Conservation (phyloP, 2,113 vertebrate species). For the Cynopterus brachyotis region DNA sequence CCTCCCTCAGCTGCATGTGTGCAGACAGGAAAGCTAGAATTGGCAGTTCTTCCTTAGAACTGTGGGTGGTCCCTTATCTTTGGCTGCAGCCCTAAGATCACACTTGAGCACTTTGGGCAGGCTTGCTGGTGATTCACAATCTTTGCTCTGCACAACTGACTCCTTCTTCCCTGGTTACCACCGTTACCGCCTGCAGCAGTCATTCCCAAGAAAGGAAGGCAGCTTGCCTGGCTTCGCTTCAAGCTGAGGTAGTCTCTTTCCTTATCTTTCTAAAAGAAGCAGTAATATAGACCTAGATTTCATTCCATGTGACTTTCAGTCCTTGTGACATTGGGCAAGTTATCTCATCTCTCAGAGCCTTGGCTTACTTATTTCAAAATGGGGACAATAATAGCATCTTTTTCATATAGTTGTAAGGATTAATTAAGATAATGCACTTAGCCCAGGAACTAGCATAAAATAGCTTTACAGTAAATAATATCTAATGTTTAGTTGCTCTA, state of each 20-base stretch:
- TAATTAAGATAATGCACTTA: neutral
- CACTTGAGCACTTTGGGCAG: neutral
- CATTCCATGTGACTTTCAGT: neutral
- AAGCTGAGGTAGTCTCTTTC: neutral
- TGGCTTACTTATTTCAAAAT: constrained; percentile 20
- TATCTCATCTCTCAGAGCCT: neutral
- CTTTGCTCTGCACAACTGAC: neutral
- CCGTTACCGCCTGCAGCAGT: neutral
- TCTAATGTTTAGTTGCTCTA: neutral
- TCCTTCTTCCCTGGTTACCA: constrained; percentile 13
- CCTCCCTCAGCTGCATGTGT: neutral
- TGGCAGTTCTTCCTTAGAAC: neutral
- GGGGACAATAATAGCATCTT: neutral
- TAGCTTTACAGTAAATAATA: neutral
- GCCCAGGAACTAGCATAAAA: neutral
- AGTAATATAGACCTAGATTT: neutral
- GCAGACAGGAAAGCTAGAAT: neutral
- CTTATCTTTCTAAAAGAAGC: neutral
- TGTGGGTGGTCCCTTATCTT: neutral
- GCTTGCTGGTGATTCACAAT: constrained; percentile 2
- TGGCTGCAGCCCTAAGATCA: neutral
- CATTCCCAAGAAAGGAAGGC: neutral
- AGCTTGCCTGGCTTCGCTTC: neutral
- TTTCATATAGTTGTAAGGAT: neutral
- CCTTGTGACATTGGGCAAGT: neutral